phyloP scores from a whole-genome alignment of 2,888 invertebrate genomes.

The Sclerodermus sp. region DNA sequence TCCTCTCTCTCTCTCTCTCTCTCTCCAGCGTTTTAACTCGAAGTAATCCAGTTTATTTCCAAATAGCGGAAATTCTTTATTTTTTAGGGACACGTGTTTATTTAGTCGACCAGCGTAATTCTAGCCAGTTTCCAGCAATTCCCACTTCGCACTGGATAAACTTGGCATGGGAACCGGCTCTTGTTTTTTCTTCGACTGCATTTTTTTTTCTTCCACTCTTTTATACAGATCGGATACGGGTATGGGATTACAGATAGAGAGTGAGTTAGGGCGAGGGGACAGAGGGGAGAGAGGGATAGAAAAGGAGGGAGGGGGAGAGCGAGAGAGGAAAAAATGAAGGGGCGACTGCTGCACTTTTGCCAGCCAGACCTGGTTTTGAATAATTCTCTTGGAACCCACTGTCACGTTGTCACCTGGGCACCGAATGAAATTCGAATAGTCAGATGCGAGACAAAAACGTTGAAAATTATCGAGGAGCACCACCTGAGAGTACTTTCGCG shows the following conservation, averaged over 20 bases:
- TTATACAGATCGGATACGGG: conserved; percentile 47
- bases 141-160: no score
- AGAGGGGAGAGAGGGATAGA: not conserved
- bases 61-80: no score
- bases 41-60: no score
- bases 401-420: conserved; percentile 36
- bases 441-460: conserved; percentile 8
- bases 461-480: not conserved
- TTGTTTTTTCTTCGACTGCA: conserved; percentile 19
- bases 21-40: no score
- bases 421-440: conserved; percentile 30
- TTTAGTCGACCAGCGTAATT: no score
- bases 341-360: conserved; percentile 50
- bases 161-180: no score
- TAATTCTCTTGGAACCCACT: conserved; percentile 39
- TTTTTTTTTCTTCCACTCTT: conserved; percentile 31
- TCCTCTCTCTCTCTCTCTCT: conserved; percentile 10
- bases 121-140: no score
- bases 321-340: not conserved
- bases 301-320: not conserved
- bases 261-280: no score
- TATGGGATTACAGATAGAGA: conserved; percentile 38
- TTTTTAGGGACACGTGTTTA: no score
- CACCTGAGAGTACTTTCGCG: not conserved
- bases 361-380: conserved; percentile 44